These are phyloP conservation scores for Catonia carolina DNA, from an alignment of 2,888 invertebrate genomes.

Conservation along the genomic window DNA sequence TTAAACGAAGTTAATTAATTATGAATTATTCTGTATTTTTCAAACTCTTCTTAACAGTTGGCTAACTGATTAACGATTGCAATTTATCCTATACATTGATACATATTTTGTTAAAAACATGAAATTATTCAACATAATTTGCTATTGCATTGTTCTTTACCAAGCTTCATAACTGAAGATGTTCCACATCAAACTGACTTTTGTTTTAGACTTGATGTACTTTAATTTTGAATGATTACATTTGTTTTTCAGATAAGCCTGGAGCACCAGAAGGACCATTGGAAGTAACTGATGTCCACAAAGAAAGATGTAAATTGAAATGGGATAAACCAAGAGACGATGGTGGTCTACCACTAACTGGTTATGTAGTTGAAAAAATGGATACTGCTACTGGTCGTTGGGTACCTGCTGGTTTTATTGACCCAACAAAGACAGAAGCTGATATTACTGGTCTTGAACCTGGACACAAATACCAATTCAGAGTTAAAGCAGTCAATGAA, in stretches of 20 bases:
- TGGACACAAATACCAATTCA: conserved; percentile 94
- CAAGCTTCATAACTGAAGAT: too few species aligned
- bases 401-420: conserved; percentile 78
- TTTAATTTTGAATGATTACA: too few species aligned
- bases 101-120: too few species aligned
- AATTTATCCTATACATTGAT: too few species aligned
- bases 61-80: too few species aligned
- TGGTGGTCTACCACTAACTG: conserved; percentile 84
- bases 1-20: too few species aligned
- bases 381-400: conserved; percentile 80
- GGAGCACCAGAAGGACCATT: conserved; percentile 86
- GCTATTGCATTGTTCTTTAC: too few species aligned
- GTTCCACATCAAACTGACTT: too few species aligned
- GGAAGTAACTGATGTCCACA: conserved; percentile 83
- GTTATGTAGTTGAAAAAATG: conserved; percentile 92
- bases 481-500: conserved; percentile 93
- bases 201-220: too few species aligned
- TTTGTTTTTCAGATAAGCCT: conserved; percentile 68
- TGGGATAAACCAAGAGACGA: conserved; percentile 97
- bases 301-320: conserved; percentile 86
- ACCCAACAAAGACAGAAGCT: conserved; percentile 73
- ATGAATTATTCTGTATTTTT: too few species aligned
- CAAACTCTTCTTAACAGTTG: too few species aligned
- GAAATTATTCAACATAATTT: too few species aligned
- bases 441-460: conserved; percentile 86